These are phyloP conservation scores for Nebria brevicollis DNA, from an alignment of 2,888 invertebrate species.

Conservation along the genomic window DNA sequence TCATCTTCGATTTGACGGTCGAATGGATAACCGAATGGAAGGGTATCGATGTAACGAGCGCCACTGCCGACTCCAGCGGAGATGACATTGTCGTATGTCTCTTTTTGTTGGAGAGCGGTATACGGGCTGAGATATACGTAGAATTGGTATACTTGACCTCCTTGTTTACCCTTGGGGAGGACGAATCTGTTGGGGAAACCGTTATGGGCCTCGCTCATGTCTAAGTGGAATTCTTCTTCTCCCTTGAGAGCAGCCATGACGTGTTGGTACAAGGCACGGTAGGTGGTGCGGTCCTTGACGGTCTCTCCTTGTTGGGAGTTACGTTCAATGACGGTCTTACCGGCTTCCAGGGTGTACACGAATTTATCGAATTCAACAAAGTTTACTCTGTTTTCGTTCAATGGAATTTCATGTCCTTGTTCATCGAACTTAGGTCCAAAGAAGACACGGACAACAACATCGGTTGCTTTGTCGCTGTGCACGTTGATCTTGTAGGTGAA, in stretches of 20 bases:
- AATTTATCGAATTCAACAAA: conserved; percentile 72
- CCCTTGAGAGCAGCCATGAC: conserved; percentile 68
- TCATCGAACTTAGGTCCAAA: conserved; percentile 76
- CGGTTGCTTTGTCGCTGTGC: conserved; percentile 68
- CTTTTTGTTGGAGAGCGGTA: conserved; percentile 24
- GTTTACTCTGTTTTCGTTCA: conserved; percentile 69
- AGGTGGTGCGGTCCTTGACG: conserved; percentile 72
- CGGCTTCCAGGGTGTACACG: conserved; percentile 69
- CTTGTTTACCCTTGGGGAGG: conserved; percentile 74
- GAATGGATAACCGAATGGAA: conserved; percentile 78
- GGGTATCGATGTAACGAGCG: conserved; percentile 68
- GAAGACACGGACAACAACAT: conserved; percentile 73
- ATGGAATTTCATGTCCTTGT: conserved; percentile 64
- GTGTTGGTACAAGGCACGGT: conserved; percentile 71
- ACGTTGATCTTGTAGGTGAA: conserved; percentile 72
- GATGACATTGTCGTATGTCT: conserved; percentile 64
- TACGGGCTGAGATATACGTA: conserved; percentile 64
- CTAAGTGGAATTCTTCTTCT: conserved; percentile 65
- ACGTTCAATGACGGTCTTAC: conserved; percentile 75
- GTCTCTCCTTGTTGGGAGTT: conserved; percentile 74
- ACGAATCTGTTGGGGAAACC: conserved; percentile 75
- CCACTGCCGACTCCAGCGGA: conserved; percentile 67
- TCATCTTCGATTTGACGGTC: conserved; percentile 71
- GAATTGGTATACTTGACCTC: conserved; percentile 70
- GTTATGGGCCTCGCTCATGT: conserved; percentile 69